A percentile compares a stretch with the other conserved stretches of the same genome.
Conservation (phyloP, 2,113 vertebrate species). For the Narcine bancroftii region DNA sequence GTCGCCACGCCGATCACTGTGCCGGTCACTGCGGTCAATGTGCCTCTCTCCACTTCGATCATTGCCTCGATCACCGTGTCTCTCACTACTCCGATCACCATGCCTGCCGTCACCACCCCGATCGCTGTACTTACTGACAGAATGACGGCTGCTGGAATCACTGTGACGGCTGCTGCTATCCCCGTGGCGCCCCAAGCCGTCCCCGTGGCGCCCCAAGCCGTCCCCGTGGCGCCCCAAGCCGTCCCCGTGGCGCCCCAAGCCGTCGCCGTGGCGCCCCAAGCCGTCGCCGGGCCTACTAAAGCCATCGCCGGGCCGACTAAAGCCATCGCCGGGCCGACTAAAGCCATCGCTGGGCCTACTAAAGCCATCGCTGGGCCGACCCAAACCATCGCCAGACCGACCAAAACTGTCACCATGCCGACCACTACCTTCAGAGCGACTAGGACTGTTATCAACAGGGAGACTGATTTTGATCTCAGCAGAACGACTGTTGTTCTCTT, state of each 20-base stretch:
- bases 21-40: constrained; percentile 50
- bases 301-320: too few relatives aligned
- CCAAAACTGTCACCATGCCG: too few relatives aligned
- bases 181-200: constrained; percentile 48
- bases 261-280: too few relatives aligned
- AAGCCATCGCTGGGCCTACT: too few relatives aligned
- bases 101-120: constrained; percentile 52
- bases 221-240: constrained; percentile 49
- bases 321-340: constrained; percentile 48
- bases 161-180: constrained; percentile 54
- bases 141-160: constrained; percentile 53
- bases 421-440: constrained; percentile 47
- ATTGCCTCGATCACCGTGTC: constrained; percentile 45
- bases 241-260: too few relatives aligned
- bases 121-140: constrained; percentile 49
- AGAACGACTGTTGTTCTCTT: constrained; percentile 54
- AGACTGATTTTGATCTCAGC: constrained; percentile 47
- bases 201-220: constrained; percentile 40
- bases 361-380: too few relatives aligned
- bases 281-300: too few relatives aligned
- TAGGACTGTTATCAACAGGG: constrained; percentile 49
- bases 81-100: constrained; percentile 44
- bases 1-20: constrained; percentile 47
- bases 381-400: too few relatives aligned
- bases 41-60: constrained; percentile 55